These are phyloP conservation scores for Phenganax marumi DNA, from an alignment of 92 coral and sea anemone species.

Conservation along the genomic window DNA sequence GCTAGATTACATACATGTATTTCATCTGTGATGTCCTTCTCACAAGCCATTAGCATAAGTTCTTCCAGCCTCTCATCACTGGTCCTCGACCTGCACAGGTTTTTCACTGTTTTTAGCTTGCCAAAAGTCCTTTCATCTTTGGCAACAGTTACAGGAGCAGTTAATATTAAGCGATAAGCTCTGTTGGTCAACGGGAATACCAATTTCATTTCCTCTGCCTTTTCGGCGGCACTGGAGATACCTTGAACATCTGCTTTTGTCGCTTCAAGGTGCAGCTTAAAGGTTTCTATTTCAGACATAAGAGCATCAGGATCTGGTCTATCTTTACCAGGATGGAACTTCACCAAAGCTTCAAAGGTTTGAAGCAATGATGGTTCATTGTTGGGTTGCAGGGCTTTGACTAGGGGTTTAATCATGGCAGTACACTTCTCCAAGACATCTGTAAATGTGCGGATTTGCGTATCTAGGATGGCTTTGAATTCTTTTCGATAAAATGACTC, in stretches of 20 bases:
- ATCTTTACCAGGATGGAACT: background rate
- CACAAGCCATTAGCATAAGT: constrained; percentile 23
- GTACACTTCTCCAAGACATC: background rate
- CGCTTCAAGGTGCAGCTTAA: no score
- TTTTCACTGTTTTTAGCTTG: constrained; percentile 6
- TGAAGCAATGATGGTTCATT: background rate
- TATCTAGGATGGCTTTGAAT: background rate
- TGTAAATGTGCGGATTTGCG: background rate
- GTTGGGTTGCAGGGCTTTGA: background rate
- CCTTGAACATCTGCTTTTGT: background rate
- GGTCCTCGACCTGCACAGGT: constrained; percentile 6
- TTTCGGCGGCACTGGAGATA: background rate
- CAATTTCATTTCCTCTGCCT: constrained; percentile 4
- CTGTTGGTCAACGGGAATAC: constrained; percentile 3
- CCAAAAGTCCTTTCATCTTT: no score
- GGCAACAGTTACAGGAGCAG: background rate
- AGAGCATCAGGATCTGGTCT: background rate
- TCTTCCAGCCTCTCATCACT: constrained; percentile 12
- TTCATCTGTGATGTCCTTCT: constrained; percentile 1
- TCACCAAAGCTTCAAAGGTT: background rate
- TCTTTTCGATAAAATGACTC: no score
- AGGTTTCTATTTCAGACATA: no score
- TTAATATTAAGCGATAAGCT: background rate
- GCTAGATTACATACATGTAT: background rate
- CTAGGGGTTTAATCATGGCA: background rate